Conservation (phyloP, 2,888 invertebrate genomes). For the Melanchra persicariae region DNA sequence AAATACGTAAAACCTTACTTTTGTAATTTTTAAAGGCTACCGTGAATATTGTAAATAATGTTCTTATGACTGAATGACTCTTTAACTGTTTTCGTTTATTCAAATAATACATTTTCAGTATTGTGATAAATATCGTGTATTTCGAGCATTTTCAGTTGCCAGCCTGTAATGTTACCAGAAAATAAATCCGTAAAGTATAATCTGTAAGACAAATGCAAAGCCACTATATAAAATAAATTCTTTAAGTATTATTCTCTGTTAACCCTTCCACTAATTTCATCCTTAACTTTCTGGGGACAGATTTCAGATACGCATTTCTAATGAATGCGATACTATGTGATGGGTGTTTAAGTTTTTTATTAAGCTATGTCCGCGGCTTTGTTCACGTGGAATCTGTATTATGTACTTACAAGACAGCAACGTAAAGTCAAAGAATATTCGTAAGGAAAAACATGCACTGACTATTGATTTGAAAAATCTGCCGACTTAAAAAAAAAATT, state of each 20-base stretch:
- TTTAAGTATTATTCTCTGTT: neutral
- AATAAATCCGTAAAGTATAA: neutral
- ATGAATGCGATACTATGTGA: neutral
- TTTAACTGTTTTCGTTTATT: neutral
- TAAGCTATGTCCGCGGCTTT: no score
- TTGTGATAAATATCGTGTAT: neutral
- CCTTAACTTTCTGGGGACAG: constrained; percentile 4
- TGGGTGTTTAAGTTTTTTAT: no score
- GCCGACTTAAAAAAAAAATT: no score
- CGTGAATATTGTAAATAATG: no score
- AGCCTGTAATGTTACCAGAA: neutral
- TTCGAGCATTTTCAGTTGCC: neutral
- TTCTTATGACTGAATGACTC: no score
- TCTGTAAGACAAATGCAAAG: neutral
- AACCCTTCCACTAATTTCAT: constrained; percentile 9
- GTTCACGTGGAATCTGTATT: no score
- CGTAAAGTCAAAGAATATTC: no score
- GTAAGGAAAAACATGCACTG: no score
- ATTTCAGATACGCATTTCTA: constrained; percentile 60
- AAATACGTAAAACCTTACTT: no score
- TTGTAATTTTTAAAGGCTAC: no score
- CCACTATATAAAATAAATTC: neutral
- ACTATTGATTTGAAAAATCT: no score
- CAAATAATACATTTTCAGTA: neutral
- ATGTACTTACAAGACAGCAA: no score